Evolutionary conservation across 2,888 invertebrate species (phyloP), one percentile per base, ranked within the genome.

Genomic region (Sphaeridia pumilis): DNA sequence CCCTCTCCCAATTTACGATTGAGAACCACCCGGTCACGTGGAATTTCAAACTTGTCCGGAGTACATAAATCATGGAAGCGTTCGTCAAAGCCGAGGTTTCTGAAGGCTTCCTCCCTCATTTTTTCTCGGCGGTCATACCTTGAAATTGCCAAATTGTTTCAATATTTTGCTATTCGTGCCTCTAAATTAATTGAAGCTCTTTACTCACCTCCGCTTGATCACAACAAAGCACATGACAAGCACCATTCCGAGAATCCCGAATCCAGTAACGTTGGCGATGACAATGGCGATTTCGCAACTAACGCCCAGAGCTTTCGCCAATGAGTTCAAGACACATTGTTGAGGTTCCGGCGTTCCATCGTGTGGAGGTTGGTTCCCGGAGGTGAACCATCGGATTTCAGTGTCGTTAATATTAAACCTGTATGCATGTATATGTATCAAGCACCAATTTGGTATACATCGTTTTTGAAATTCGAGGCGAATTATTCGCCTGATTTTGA

Each of bases 1-100:
- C 92, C 93, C 69, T 88, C 86, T 7, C 85, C 92, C 22, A 90
- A 73, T 68, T 83, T 83, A 21, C 88, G 75, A 72, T 87, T 89
- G 59, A 89, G 82, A 41, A 64, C 87, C 26, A 93, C 84, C 50
- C 81, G 77, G 65, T 87, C 84, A 49, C 88, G 77, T 0, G 85
- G 79, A 45, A 92, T 77, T 70, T 93, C 92, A 87, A 89, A 92
- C 66, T 85, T 84, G 69, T 89, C 88, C 34, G 87, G 72, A 14
- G 78, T 76, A 59, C 70, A 60, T 61, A 72, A 68, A 60, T 70
- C 71, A 20, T 73, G 71, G 14, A 74, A 73, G 1, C 73, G 68
- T 22, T 79, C 69, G 66, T 80, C 78, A 21, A 82, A 70, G 1
- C 85, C 85, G 24, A 84, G 73, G 46, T 80, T 80, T 66, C 79